phyloP scores from a whole-genome alignment of 2,888 invertebrate genomes.

The Podabrus alpinus region DNA sequence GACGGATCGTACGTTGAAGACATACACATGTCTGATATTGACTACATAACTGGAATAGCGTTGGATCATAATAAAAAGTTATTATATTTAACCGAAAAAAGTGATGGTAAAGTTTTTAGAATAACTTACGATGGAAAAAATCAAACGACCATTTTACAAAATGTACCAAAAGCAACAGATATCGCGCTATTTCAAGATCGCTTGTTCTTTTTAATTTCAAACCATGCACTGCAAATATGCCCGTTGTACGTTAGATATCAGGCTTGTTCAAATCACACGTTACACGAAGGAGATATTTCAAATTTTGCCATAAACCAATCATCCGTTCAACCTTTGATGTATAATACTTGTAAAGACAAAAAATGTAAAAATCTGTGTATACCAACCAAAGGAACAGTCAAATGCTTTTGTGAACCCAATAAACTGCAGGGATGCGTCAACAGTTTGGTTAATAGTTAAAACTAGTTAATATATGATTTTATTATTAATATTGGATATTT shows the following conservation, averaged over 20 bases:
- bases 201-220: constrained; percentile 69
- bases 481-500: neutral
- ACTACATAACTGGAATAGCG: constrained; percentile 55
- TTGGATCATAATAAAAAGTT: constrained; percentile 61
- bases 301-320: constrained; percentile 61
- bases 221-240: constrained; percentile 64
- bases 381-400: constrained; percentile 55
- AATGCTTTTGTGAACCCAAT: constrained; percentile 61
- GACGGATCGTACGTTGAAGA: constrained; percentile 59
- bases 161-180: constrained; percentile 63
- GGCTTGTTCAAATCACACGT: constrained; percentile 56
- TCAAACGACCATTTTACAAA: constrained; percentile 55
- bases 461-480: neutral
- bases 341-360: constrained; percentile 59
- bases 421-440: neutral
- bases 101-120: constrained; percentile 58
- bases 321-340: constrained; percentile 59
- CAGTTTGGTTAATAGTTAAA: neutral
- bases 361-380: constrained; percentile 68
- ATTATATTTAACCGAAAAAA: constrained; percentile 78
- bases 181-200: constrained; percentile 76
- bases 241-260: constrained; percentile 58
- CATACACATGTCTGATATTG: constrained; percentile 46
- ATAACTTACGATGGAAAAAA: constrained; percentile 57
- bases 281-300: constrained; percentile 57